Base-by-base conservation (phyloP, 2,888 invertebrate genomes). In the Theretra japonica region DNA sequence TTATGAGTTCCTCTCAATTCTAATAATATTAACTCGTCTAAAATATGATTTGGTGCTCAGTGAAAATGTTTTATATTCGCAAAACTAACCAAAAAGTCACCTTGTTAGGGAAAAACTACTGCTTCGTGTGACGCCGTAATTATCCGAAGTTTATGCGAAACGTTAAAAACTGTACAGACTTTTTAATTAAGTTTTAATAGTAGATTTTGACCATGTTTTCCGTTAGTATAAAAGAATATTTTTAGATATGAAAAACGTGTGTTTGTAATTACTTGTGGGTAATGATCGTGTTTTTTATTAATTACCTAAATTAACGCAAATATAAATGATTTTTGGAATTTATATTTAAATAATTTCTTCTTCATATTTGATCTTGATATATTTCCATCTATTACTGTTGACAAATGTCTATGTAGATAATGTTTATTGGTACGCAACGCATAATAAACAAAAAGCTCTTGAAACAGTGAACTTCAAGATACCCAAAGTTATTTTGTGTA, bases 71-170 rank as follows among this genome's bases (percentile, higher is more conserved):
- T 28, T 60, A 60, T 19, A 28, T 60, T 19, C 19, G n/a, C 19
- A 30, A 60, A 60, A 60, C 59, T 25, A 30, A 19, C 19, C 59
- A 48, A 50, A 65, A 65, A 68, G 33, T 65, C 33, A 65, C n/a
- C 33, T 65, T 74, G 80, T 84, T 81, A 76, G 78, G 79, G 80
- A 77, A 81, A 82, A 77, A 78, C 79, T 79, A 70, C 72, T 75
- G 74, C 72, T 70, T 74, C 74, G 78, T 73, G 68, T 75, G 71
- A 75, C 71, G 79, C 76, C 75, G 75, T 75, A 78, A 71, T 78
- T 76, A 69, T 77, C 77, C 79, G 80, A 79, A 79, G 80, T 74
- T 57, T 74, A 76, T 69, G 25, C 59, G 59, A 59, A 28, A 59
- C 28, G 25, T 30, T 28, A 25, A 59, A 59, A 59, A 60, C 6